Percentiles rank a stretch among this genome's conserved stretches.
Conservation (phyloP, 2,113 vertebrate species). For the Pangasianodon gigas region DNA sequence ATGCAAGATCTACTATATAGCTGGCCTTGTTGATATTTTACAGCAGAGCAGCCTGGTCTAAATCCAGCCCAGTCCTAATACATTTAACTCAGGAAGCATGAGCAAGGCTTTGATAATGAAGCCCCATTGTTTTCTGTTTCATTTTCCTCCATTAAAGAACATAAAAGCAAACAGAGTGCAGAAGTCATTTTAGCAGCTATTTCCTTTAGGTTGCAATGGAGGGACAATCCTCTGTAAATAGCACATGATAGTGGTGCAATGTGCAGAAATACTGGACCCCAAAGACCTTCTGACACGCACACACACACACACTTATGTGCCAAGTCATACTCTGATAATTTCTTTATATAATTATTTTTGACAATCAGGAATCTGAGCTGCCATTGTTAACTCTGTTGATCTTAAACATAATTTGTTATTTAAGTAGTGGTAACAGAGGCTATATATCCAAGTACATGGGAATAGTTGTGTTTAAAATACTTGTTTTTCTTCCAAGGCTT, state of each 20-base stretch:
- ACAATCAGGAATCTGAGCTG: neutral
- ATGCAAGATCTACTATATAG: neutral
- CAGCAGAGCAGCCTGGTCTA: neutral
- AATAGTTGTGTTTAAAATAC: conserved; percentile 34
- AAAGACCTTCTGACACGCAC: neutral
- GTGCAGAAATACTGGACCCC: neutral
- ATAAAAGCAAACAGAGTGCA: conserved; percentile 37
- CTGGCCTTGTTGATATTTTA: neutral
- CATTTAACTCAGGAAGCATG: neutral
- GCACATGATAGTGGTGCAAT: conserved; percentile 12
- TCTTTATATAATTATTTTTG: neutral
- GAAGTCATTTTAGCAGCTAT: conserved; percentile 34
- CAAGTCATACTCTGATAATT: neutral
- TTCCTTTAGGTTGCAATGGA: conserved; percentile 4
- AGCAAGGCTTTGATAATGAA: conserved; percentile 23
- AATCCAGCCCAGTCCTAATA: neutral
- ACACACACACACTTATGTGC: neutral
- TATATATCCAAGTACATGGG: neutral
- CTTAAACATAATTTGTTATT: neutral
- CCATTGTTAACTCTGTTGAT: neutral
- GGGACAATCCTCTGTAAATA: neutral
- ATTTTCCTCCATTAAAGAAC: conserved; percentile 40
- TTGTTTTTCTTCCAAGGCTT: neutral
- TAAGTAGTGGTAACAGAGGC: neutral
- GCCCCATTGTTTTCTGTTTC: neutral